Conservation (phyloP, 2,797 vertebrate species). For the Anolis apletophallus region DNA sequence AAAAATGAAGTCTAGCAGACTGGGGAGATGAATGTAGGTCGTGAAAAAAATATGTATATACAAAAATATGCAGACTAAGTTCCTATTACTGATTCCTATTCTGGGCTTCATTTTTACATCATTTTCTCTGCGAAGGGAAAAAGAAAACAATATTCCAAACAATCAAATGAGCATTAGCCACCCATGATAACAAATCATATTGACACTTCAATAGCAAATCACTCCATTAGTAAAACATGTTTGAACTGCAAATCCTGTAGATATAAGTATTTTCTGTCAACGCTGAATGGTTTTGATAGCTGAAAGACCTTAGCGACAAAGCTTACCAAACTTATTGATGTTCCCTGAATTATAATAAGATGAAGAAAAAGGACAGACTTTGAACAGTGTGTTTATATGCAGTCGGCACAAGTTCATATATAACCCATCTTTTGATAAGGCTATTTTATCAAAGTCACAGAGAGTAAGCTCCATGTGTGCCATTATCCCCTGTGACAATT, state of each 20-base stretch:
- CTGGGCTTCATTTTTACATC: conserved; percentile 47
- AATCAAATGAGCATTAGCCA: conserved; percentile 48
- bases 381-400: background rate
- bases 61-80: conserved; percentile 5
- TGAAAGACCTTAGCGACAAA: conserved; percentile 24
- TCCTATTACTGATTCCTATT: conserved; percentile 11
- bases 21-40: background rate
- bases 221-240: conserved; percentile 50
- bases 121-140: conserved; percentile 47
- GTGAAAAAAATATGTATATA: background rate
- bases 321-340: background rate
- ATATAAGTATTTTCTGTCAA: conserved; percentile 35
- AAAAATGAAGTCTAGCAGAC: background rate
- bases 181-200: conserved; percentile 53
- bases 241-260: conserved; percentile 47
- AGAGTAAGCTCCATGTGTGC: background rate
- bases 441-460: background rate
- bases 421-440: background rate
- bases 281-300: conserved; percentile 18
- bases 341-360: background rate
- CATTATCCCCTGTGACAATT: background rate
- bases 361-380: conserved; percentile 1
- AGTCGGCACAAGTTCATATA: background rate
- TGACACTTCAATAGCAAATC: conserved; percentile 60
- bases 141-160: conserved; percentile 40